Conservation (phyloP, 2,888 invertebrate species). For the Thelaira solivaga region DNA sequence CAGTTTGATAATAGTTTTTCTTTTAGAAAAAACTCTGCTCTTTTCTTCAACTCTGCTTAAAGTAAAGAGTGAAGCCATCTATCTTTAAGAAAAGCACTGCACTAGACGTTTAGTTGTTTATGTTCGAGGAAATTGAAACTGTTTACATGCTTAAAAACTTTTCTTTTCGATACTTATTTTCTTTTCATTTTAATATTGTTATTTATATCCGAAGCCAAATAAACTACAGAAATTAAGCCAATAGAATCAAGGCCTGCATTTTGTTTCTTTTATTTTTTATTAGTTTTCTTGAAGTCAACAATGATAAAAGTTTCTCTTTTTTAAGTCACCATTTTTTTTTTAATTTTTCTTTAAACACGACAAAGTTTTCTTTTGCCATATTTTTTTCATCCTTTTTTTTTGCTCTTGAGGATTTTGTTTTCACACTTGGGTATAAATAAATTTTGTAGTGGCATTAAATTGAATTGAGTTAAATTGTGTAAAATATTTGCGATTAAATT, state of each 20-base stretch:
- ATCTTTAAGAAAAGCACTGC: background rate
- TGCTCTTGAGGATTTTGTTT: background rate
- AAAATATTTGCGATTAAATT: too few species aligned
- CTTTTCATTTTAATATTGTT: background rate
- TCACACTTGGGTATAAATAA: background rate
- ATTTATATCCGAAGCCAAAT: conserved; percentile 2
- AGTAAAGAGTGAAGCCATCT: conserved; percentile 16
- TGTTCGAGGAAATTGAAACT: conserved; percentile 48
- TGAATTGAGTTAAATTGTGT: too few species aligned
- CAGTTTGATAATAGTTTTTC: background rate
- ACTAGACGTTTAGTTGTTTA: background rate
- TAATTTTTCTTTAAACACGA: background rate
- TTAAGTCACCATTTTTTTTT: too few species aligned
- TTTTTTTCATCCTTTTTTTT: background rate
- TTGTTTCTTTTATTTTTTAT: background rate
- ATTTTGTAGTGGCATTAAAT: too few species aligned
- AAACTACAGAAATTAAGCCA: conserved; percentile 3
- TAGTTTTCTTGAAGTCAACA: background rate
- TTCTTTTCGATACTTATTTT: conserved; percentile 36
- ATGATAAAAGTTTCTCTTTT: too few species aligned
- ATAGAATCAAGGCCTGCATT: conserved; percentile 9
- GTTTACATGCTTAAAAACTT: conserved; percentile 43
- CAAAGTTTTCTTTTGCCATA: background rate
- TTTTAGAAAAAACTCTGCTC: background rate
- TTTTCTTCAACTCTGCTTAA: background rate